Conservation (phyloP, 2,113 vertebrate species). For the Chloroceryle aenea region DNA sequence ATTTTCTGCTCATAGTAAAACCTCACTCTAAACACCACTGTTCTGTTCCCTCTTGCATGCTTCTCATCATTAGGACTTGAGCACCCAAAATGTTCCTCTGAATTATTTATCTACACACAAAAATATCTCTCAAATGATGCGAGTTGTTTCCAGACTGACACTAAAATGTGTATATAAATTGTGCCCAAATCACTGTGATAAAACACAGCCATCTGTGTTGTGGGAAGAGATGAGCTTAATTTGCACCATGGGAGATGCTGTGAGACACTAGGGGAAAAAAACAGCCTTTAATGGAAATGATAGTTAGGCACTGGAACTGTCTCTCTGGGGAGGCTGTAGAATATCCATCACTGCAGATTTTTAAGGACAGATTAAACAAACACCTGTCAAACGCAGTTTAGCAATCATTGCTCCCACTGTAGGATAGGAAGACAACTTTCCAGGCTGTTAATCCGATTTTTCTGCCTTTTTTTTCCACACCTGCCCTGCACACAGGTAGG, state of each 20-base stretch:
- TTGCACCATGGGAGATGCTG: background rate
- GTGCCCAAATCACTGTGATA: background rate
- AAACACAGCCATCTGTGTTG: background rate
- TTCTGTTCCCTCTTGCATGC: fast-evolving
- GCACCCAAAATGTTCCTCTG: background rate
- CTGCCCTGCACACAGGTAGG: background rate
- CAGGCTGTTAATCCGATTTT: background rate
- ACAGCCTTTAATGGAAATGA: background rate
- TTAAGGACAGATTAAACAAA: background rate
- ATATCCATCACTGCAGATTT: background rate
- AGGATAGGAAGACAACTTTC: background rate
- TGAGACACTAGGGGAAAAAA: background rate
- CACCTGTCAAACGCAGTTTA: background rate
- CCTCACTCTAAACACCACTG: background rate
- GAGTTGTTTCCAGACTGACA: background rate
- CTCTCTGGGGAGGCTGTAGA: background rate
- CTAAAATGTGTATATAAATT: background rate
- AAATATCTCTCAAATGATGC: background rate
- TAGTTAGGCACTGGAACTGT: background rate
- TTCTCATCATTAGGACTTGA: fast-evolving
- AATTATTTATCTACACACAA: background rate
- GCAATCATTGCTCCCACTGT: background rate
- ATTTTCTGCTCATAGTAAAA: background rate
- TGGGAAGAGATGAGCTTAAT: background rate
- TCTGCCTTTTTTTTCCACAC: background rate